phyloP scores from a whole-genome alignment of 2,888 invertebrate genomes.

The Macrosiphum euphorbiae region DNA sequence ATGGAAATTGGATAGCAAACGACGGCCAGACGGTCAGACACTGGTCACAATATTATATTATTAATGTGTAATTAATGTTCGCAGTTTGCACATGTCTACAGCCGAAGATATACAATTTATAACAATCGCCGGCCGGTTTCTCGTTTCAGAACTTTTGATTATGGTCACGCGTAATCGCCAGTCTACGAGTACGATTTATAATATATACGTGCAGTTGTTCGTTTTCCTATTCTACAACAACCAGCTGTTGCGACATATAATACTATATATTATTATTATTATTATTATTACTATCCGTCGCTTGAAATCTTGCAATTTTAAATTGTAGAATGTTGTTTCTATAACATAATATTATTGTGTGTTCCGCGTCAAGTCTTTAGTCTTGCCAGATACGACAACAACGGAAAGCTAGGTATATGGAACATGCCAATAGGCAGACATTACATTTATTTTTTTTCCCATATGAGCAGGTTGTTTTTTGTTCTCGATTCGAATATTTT shows the following conservation, averaged over 20 bases:
- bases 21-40: background rate
- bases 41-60: background rate
- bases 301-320: background rate
- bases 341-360: background rate
- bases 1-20: background rate
- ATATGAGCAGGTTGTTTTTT: background rate
- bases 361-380: background rate
- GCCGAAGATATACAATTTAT: background rate
- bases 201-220: background rate
- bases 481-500: background rate
- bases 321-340: background rate
- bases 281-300: background rate
- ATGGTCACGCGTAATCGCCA: background rate
- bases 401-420: background rate
- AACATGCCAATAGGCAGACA: background rate
- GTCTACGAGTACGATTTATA: background rate
- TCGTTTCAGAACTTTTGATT: constrained; percentile 8
- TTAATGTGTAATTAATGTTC: background rate
- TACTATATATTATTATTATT: too few species aligned
- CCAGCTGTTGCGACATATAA: background rate
- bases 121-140: background rate
- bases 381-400: background rate
- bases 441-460: background rate
- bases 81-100: background rate
- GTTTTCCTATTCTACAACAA: background rate